Conservation (phyloP, 2,797 vertebrate genomes). For the Prionace glauca region DNA sequence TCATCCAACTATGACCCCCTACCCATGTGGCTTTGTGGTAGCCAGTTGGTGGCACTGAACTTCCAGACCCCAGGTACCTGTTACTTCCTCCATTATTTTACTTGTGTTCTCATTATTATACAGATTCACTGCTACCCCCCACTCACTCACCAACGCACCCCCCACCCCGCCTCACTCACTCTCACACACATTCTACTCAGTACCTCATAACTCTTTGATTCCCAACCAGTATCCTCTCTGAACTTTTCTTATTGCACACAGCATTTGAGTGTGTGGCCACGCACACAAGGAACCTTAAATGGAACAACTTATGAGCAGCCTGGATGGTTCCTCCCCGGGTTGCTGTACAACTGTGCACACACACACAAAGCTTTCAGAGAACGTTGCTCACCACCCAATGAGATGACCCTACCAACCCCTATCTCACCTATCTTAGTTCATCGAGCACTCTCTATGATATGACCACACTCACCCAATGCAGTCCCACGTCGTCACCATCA, state of each 20-base stretch:
- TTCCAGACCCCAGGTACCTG: conserved; percentile 90
- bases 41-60: conserved; percentile 94
- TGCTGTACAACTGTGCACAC: neutral
- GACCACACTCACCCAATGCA: neutral
- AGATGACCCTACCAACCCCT: neutral
- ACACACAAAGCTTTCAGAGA: neutral
- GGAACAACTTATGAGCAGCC: neutral
- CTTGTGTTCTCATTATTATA: neutral
- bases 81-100: neutral
- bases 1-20: conserved; percentile 97
- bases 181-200: neutral
- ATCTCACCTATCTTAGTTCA: neutral
- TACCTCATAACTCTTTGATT: neutral
- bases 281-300: neutral
- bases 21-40: conserved; percentile 98
- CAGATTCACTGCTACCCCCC: neutral
- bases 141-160: neutral
- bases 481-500: neutral
- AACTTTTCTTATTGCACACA: neutral
- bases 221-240: neutral
- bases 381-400: neutral
- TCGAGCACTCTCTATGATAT: neutral
- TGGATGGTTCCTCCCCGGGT: neutral
- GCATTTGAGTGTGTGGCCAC: neutral
- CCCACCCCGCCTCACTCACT: neutral